Conservation (phyloP, 2,888 invertebrate genomes). For the Neoscelio sp. region DNA sequence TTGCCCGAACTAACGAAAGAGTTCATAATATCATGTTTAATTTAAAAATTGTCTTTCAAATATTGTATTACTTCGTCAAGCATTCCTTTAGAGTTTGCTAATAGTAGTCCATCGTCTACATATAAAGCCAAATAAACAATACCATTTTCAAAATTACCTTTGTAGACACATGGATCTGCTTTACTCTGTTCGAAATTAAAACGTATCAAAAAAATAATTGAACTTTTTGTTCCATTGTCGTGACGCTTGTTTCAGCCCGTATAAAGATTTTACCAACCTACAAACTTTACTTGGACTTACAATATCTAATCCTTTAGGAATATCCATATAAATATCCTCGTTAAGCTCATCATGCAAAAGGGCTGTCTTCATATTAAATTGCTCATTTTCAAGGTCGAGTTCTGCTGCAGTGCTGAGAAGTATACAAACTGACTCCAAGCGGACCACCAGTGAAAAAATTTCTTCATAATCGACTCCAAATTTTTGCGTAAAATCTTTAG, state of each 20-base stretch:
- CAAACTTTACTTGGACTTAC: background rate
- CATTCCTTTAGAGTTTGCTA: no score
- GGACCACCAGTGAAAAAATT: background rate
- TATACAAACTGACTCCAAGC: background rate
- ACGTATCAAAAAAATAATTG: background rate
- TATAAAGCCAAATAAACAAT: background rate
- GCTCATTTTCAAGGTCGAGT: background rate
- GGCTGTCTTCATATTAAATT: background rate
- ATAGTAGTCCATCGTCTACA: slow-evolving; percentile 2
- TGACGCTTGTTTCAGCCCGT: slow-evolving; percentile 9
- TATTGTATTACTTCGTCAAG: no score
- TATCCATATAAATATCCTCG: background rate
- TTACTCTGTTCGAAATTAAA: background rate
- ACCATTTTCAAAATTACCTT: background rate
- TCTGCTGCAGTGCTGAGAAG: background rate
- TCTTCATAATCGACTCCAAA: background rate
- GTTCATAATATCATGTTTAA: no score
- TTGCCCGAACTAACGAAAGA: no score
- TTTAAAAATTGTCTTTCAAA: no score
- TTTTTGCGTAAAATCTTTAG: no score
- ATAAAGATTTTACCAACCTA: background rate
- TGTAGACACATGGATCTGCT: slow-evolving; percentile 3
- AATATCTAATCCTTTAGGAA: background rate
- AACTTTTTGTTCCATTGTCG: background rate
- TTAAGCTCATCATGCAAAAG: background rate